A percentile compares a stretch with the other conserved stretches of the same genome.
Conservation (phyloP, 2,888 invertebrate genomes). For the Polylopha cassiicola region DNA sequence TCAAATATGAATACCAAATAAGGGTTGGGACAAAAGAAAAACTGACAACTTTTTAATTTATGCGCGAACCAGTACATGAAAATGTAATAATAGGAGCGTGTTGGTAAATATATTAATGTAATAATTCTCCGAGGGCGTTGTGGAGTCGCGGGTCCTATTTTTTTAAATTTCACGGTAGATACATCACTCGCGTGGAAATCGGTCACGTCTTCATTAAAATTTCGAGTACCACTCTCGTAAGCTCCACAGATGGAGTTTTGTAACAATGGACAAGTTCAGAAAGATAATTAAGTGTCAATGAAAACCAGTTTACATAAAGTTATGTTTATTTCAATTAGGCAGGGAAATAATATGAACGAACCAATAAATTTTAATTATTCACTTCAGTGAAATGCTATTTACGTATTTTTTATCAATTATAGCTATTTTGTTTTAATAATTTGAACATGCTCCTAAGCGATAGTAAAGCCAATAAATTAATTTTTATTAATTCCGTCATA, state of each 20-base stretch:
- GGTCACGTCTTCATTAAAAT: slow-evolving; percentile 63
- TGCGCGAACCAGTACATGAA: slow-evolving; percentile 74
- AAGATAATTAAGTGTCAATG: slow-evolving; percentile 41
- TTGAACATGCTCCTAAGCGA: slow-evolving; percentile 28
- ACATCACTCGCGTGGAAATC: slow-evolving; percentile 65
- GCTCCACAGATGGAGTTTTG: slow-evolving; percentile 27
- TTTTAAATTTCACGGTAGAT: slow-evolving; percentile 74
- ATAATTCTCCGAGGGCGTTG: slow-evolving; percentile 67
- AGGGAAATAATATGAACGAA: too few relatives aligned
- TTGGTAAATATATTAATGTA: slow-evolving; percentile 75
- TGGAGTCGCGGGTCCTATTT: slow-evolving; percentile 56
- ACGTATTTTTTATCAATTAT: too few relatives aligned
- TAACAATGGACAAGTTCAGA: slow-evolving; percentile 34
- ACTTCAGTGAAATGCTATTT: too few relatives aligned
- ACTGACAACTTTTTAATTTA: slow-evolving; percentile 75
- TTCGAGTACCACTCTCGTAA: slow-evolving; percentile 33
- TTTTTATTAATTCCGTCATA: slow-evolving; percentile 53
- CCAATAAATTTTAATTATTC: too few relatives aligned
- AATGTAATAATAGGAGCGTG: slow-evolving; percentile 74
- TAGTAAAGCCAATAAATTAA: slow-evolving; percentile 47
- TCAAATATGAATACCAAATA: slow-evolving; percentile 78
- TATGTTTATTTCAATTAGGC: too few relatives aligned
- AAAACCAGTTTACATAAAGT: too few relatives aligned
- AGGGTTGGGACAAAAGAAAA: slow-evolving; percentile 75
- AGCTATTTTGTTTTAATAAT: slow-evolving; percentile 13